Percentiles rank a stretch among this genome's conserved stretches.
These are phyloP conservation scores for Leptocoma aspasia DNA, from an alignment of 2,113 vertebrate genomes.

Conservation along the genomic window DNA sequence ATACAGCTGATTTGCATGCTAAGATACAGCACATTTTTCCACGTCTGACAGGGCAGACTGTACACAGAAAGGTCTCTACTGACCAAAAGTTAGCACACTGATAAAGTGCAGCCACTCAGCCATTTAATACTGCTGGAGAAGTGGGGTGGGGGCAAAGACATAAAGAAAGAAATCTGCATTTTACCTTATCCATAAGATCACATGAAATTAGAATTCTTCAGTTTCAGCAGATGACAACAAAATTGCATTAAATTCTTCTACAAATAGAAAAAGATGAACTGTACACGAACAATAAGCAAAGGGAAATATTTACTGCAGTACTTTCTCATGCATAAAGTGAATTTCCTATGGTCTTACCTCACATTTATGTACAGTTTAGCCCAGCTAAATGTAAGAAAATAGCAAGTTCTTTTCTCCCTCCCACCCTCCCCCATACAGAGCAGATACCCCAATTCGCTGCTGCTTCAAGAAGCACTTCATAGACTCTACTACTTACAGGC, in stretches of 20 bases:
- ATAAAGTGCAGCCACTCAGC: slow-evolving; percentile 67
- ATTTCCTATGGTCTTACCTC: slow-evolving; percentile 78
- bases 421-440: slow-evolving; percentile 52
- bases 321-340: slow-evolving; percentile 77
- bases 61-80: slow-evolving; percentile 28
- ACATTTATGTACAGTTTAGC: slow-evolving; percentile 82
- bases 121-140: slow-evolving; percentile 64
- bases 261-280: slow-evolving; percentile 76
- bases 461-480: slow-evolving; percentile 79
- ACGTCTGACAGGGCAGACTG: slow-evolving; percentile 40
- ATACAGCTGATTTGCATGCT: slow-evolving; percentile 45
- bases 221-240: slow-evolving; percentile 78
- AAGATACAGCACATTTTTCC: slow-evolving; percentile 49
- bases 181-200: slow-evolving; percentile 66
- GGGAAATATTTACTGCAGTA: slow-evolving; percentile 69
- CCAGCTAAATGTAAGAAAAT: slow-evolving; percentile 85
- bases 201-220: slow-evolving; percentile 70
- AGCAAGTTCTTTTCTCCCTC: slow-evolving; percentile 63
- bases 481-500: slow-evolving; percentile 70
- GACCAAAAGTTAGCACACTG: slow-evolving; percentile 51
- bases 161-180: slow-evolving; percentile 42
- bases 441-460: slow-evolving; percentile 71
- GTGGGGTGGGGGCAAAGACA: neutral
- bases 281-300: slow-evolving; percentile 75
- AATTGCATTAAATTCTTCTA: slow-evolving; percentile 73